phyloP scores from a whole-genome alignment of 1,140 invertebrate genomes.

The Papilio xuthus region DNA sequence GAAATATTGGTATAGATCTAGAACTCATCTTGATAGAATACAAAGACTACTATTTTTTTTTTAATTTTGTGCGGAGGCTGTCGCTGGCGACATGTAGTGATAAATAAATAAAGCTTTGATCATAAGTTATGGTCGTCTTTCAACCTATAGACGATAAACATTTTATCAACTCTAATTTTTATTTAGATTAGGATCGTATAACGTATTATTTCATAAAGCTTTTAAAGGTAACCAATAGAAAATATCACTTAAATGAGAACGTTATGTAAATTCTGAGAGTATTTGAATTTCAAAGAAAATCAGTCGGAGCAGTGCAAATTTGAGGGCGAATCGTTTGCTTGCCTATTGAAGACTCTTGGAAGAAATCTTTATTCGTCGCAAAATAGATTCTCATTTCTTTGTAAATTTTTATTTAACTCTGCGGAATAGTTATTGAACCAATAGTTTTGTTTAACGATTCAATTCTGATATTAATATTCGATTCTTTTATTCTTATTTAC shows the following conservation, averaged over 20 bases:
- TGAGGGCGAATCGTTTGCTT: not conserved
- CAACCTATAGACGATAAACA: too few relatives aligned
- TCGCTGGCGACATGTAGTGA: too few relatives aligned
- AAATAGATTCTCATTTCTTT: not conserved
- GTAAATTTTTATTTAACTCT: not conserved
- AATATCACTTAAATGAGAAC: not conserved
- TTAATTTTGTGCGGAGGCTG: too few relatives aligned
- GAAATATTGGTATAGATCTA: too few relatives aligned
- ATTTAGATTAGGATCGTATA: not conserved
- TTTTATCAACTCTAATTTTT: not conserved
- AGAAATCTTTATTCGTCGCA: constrained; percentile 1
- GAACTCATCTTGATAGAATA: too few relatives aligned
- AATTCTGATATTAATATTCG: not conserved
- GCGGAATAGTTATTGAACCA: not conserved
- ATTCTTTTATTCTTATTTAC: too few relatives aligned
- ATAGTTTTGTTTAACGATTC: not conserved
- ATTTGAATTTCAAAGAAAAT: constrained; percentile 19
- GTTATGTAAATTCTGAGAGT: constrained; percentile 7
- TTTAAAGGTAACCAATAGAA: constrained; percentile 4
- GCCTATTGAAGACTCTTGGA: not conserved
- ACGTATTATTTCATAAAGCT: not conserved
- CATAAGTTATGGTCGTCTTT: too few relatives aligned
- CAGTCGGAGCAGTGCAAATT: not conserved
- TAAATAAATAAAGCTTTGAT: too few relatives aligned
- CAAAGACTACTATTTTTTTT: too few relatives aligned